phyloP scores from a whole-genome alignment of 2,113 vertebrate species.

The zebrafish (Danio rerio) region DNA sequence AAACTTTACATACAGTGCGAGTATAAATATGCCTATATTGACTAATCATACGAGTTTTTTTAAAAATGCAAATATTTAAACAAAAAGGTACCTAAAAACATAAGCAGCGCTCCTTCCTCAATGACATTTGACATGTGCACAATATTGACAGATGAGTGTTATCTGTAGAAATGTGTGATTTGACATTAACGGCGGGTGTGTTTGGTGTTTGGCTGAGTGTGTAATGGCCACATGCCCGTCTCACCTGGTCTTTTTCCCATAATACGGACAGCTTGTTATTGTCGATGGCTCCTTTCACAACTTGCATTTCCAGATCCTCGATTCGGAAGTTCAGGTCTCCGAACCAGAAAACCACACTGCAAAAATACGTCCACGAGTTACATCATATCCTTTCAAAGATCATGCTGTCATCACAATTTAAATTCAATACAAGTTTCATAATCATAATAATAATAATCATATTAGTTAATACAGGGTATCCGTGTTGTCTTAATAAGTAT shows the following conservation, averaged over 20 bases:
- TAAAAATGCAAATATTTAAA: background rate
- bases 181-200: background rate
- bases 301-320: constrained; percentile 92
- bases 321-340: constrained; percentile 98
- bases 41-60: background rate
- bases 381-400: background rate
- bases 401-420: background rate
- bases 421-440: too few relatives aligned
- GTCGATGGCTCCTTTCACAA: constrained; percentile 93
- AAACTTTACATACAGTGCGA: background rate
- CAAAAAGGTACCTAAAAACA: background rate
- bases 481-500: too few relatives aligned
- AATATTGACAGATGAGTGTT: background rate
- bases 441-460: too few relatives aligned
- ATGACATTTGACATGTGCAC: constrained; percentile 21
- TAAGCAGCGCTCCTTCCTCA: background rate
- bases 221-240: background rate
- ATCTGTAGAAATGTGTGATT: background rate
- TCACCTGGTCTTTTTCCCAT: constrained; percentile 98
- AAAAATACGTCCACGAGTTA: constrained; percentile 10
- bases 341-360: constrained; percentile 96
- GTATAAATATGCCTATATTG: background rate
- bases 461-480: too few relatives aligned
- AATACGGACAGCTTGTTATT: constrained; percentile 89
- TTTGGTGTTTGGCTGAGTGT: too few relatives aligned